Conservation (phyloP, 1,140 invertebrate species). For the Trichonephila clavata region DNA sequence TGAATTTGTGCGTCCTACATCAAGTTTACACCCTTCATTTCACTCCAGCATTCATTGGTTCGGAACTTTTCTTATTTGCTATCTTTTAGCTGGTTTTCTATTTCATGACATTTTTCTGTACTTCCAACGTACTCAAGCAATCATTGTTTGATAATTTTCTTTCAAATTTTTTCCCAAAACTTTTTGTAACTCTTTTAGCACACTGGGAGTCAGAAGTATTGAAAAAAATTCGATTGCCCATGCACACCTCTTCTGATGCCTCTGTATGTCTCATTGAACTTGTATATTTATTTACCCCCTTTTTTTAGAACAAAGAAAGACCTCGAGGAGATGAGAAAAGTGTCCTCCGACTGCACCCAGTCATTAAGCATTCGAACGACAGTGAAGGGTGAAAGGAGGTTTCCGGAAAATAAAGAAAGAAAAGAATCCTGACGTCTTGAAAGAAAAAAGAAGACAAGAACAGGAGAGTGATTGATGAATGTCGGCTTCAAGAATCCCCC, state of each 20-base stretch:
- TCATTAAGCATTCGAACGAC: constrained; percentile 56
- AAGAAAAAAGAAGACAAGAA: constrained; percentile 11
- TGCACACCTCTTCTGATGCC: constrained; percentile 14
- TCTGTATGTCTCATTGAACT: constrained; percentile 50
- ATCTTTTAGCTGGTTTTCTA: no score
- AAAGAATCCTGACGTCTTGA: background rate
- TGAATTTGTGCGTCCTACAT: no score
- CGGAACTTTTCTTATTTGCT: background rate
- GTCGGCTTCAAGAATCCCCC: constrained; percentile 32
- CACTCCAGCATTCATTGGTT: background rate
- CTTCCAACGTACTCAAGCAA: background rate
- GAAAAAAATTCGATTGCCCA: background rate
- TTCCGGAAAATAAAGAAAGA: background rate
- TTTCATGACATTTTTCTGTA: background rate
- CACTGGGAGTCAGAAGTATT: background rate
- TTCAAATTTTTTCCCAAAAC: background rate
- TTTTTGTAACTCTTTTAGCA: background rate
- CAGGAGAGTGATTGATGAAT: constrained; percentile 55
- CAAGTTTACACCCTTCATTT: no score
- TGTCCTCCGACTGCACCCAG: background rate
- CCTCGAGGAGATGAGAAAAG: background rate
- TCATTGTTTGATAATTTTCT: background rate
- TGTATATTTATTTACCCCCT: background rate
- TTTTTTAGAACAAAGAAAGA: background rate
- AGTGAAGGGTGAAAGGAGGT: background rate